Evolutionary conservation across 2,113 vertebrate genomes (phyloP).

Genomic region (Bettongia penicillata): DNA sequence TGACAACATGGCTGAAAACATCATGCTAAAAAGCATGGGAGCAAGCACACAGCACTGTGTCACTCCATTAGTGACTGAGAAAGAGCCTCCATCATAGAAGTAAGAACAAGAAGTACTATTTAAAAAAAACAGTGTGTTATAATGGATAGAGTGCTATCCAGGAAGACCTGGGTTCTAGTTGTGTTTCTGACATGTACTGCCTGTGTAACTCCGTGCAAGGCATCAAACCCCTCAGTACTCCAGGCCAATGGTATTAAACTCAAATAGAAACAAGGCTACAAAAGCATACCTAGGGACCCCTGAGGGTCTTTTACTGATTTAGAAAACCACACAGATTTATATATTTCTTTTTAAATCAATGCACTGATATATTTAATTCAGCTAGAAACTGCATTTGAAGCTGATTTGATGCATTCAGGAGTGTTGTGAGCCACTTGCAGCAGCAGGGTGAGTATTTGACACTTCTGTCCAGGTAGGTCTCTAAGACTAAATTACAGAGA

Average conservation of each 20-base stretch:
- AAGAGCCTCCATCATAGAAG: background rate
- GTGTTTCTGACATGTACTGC: background rate
- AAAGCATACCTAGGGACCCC: background rate
- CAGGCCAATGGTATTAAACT: background rate
- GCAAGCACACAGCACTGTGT: background rate
- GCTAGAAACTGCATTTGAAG: background rate
- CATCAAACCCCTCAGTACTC: background rate
- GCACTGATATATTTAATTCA: background rate
- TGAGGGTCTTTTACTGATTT: background rate
- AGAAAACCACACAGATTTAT: background rate
- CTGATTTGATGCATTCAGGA: background rate
- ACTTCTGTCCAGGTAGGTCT: background rate
- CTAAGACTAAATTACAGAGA: background rate
- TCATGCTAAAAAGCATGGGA: background rate
- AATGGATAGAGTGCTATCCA: background rate
- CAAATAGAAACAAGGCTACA: background rate
- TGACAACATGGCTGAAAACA: background rate
- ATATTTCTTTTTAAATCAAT: background rate
- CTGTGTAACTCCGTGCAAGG: background rate
- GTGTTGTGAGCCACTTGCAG: background rate
- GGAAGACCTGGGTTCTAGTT: background rate
- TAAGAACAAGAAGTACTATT: background rate
- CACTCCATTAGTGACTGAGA: background rate
- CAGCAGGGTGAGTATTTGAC: background rate
- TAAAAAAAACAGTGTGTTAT: background rate